Conservation (phyloP, 2,113 vertebrate genomes). For the Gymnogyps californianus region DNA sequence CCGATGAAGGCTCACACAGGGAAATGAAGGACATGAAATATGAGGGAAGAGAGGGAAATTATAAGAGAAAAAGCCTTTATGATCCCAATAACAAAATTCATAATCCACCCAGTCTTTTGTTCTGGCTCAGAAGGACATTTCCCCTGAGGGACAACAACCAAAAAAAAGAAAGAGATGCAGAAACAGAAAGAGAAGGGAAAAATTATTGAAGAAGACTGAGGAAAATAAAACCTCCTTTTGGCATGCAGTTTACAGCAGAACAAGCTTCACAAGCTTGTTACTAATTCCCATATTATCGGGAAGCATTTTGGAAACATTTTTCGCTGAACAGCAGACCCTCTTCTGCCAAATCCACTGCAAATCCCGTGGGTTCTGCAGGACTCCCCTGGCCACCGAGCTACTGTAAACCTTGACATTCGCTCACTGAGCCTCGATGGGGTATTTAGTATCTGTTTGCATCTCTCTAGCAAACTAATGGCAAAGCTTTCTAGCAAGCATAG, state of each 20-base stretch:
- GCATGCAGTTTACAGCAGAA: not conserved
- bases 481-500: not conserved
- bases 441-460: not conserved
- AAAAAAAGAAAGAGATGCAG: not conserved
- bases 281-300: not conserved
- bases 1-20: not conserved
- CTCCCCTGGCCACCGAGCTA: not conserved
- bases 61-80: not conserved
- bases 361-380: not conserved
- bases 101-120: not conserved
- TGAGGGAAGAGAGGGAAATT: not conserved
- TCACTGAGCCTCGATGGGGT: not conserved
- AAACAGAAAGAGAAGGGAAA: not conserved
- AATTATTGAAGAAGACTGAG: not conserved
- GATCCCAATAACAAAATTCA: conserved; percentile 4
- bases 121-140: not conserved
- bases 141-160: not conserved
- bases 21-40: not conserved
- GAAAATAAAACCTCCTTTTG: not conserved
- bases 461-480: not conserved
- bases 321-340: not conserved
- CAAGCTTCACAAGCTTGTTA: not conserved
- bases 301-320: not conserved
- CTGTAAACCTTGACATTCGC: not conserved
- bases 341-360: not conserved